Conservation (phyloP, 2,888 invertebrate genomes). For the Myopa testacea region DNA sequence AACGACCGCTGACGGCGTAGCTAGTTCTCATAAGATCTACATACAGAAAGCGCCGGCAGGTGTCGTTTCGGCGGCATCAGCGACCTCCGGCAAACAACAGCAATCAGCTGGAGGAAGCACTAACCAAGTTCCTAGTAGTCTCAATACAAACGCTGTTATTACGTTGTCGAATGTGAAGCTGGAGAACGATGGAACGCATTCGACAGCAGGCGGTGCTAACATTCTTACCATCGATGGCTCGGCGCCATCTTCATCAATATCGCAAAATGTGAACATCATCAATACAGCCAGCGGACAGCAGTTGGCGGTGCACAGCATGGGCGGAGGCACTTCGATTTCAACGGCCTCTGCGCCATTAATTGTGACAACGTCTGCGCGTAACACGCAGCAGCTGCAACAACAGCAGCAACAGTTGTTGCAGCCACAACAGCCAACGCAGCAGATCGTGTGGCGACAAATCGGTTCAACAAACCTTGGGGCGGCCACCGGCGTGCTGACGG, state of each 20-base stretch:
- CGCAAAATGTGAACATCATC: conserved; percentile 59
- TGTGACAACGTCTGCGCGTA: conserved; percentile 59
- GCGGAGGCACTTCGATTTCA: conserved; percentile 47
- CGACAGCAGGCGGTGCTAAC: conserved; percentile 38
- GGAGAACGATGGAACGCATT: conserved; percentile 56
- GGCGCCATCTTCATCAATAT: conserved; percentile 41
- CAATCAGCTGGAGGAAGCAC: conserved; percentile 31
- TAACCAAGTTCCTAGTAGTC: conserved; percentile 55
- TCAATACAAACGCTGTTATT: conserved; percentile 61
- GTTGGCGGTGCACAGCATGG: conserved; percentile 62
- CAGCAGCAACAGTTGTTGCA: conserved; percentile 55
- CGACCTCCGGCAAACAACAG: conserved; percentile 33
- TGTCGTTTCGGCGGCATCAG: conserved; percentile 46
- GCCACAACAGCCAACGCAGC: conserved; percentile 55
- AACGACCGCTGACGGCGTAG: conserved; percentile 55
- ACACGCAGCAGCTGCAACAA: conserved; percentile 53
- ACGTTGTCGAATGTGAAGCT: conserved; percentile 63
- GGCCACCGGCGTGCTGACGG: conserved; percentile 55
- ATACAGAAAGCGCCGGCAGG: conserved; percentile 59
- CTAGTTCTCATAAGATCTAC: conserved; percentile 60
- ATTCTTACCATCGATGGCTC: conserved; percentile 44
- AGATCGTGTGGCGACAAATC: conserved; percentile 65
- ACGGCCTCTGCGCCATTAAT: conserved; percentile 56
- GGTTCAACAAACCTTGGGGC: conserved; percentile 54
- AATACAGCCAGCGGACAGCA: conserved; percentile 63